Base-by-base conservation (phyloP, 2,888 invertebrate genomes). In the Gasteruption jaculator region DNA sequence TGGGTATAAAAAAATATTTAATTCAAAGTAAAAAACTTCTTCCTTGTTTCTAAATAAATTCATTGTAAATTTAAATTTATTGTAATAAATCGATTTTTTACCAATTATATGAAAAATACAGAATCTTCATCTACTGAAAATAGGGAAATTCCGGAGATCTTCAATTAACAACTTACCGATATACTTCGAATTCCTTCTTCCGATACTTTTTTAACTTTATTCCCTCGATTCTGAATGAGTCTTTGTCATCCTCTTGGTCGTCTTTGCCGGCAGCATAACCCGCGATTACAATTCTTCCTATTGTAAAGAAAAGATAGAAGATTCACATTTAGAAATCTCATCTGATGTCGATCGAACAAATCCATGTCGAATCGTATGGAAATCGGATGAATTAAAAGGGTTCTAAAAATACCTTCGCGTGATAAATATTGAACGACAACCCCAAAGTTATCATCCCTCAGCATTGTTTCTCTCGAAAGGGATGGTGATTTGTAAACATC, bases 151-250 rank as follows among this genome's bases (percentile, higher is more conserved):
- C n/a, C 8, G 19, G n/a, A n/a, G 15, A 25, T 27, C 8, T 37
- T 27, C n/a, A 18, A 25, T 32, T 26, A 2, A 27, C 16, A 34
- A 56, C 60, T 57, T 70, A 74, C 65, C 75, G 70, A 62, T 82
- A 84, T n/a, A 74, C 63, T 43, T 76, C 73, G 24, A 63, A 68
- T 54, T 77, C 72, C 45, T 75, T 74, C 38, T 68, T 67, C 34
- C 76, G 69, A 40, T 73, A 76, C 43, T 76, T 71, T 29, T 64
- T 62, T 15, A 80, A 66, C 45, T 74, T 75, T 10, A 80, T 72
- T 3, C 77, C 78, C 15, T 74, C 72, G 5, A 78, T 60, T 27
- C 72, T 73, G 50, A 74, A 73, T 7, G 71, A 68, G 46, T 73
- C 71, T 11, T 56, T 69, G 10, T 61, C 61, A 12, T 72, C 54